Base-by-base conservation (phyloP, 2,888 invertebrate species). In the Neoascia interrupta region DNA sequence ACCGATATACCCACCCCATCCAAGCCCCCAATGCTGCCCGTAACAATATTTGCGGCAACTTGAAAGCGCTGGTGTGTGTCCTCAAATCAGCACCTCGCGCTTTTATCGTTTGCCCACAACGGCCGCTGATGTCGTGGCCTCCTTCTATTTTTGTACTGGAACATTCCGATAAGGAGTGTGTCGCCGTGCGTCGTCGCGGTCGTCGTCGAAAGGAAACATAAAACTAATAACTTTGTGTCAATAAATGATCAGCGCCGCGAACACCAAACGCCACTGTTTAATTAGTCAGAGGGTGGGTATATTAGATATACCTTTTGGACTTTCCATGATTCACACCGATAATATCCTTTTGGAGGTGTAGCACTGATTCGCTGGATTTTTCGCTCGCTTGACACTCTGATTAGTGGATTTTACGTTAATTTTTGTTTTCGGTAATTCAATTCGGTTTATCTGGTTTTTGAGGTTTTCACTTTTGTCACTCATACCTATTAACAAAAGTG, bases 221-320 rank as follows among this genome's bases (percentile, higher is more conserved):
- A 61, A 70, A 61, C 70, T 70, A 70, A 70, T 70, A 70, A 70
- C 61, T 26, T 70, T 53, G 61, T 70, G 69, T 70, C 69, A 70
- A 70, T 70, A n/a, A n/a, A 70, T 61, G 69, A 70, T 70, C 69
- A 70, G 51, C 51, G 51, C 36, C 43, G 61, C 45, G 58, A 34
- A 70, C 53, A 70, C 61, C 70, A 70, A 70, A 70, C 70, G 70
- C 61, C 70, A 70, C 51, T 60, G 70, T 53, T 70, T 70, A 70
- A 70, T 70, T 70, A 70, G 63, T 41, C 53, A 6, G 10, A 28
- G 28, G 61, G 53, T 19, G 51, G 16, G 53, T 36, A 43, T 53
- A n/a, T n/a, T n/a, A n/a, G 26, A 23, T 36, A 13, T n/a, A n/a
- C n/a, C n/a, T 11, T 39, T 10, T 13, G 69, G 58, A 8, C 58